Evolutionary conservation across 1,140 invertebrate genomes (phyloP).

Genomic region (Cotesia vestalis): DNA sequence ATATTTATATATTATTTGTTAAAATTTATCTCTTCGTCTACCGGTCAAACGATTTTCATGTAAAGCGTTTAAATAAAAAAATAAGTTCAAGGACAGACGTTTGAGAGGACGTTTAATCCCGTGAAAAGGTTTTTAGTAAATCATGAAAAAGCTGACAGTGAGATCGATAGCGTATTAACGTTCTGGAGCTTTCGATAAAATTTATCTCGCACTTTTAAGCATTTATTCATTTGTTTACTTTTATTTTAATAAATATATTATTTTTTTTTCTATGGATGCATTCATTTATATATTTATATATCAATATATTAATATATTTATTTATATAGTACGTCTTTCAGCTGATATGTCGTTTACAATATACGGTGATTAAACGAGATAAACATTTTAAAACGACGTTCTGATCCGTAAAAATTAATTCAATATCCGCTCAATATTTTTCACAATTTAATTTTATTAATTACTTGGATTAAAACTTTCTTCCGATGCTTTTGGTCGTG

Average conservation of each 20-base stretch:
- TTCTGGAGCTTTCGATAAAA: neutral
- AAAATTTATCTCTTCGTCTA: neutral
- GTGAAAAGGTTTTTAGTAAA: neutral
- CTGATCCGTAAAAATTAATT: neutral
- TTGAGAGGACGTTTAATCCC: neutral
- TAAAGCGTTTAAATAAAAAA: neutral
- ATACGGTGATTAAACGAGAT: neutral
- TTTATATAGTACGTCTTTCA: constrained; percentile 1
- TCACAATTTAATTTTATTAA: neutral
- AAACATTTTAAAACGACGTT: constrained; percentile 4
- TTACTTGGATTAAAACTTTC: constrained; percentile 10
- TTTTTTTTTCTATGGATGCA: no score
- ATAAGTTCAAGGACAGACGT: neutral
- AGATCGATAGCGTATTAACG: constrained; percentile 10
- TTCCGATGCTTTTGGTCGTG: constrained; percentile 28
- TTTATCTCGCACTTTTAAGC: constrained; percentile 7
- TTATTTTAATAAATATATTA: no score
- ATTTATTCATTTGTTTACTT: neutral
- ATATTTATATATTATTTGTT: neutral
- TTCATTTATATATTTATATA: no score
- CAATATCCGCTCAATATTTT: neutral
- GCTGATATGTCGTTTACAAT: constrained; percentile 16
- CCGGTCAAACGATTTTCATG: no score
- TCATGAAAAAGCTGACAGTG: constrained; percentile 8
- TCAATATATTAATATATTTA: no score